Conservation (phyloP, 2,113 vertebrate species). For the Protobothrops mucrosquamatus region DNA sequence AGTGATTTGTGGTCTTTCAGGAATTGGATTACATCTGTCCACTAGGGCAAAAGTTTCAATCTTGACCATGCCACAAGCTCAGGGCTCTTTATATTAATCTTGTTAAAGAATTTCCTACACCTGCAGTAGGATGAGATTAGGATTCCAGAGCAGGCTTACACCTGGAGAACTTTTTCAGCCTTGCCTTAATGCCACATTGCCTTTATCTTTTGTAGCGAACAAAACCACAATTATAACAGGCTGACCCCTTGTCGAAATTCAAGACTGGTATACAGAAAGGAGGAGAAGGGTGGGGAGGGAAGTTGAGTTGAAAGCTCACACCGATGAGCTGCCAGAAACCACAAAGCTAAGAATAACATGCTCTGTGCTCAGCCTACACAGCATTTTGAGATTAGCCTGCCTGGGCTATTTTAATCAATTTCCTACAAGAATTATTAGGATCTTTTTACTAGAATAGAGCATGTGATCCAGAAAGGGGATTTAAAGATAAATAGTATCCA, state of each 20-base stretch:
- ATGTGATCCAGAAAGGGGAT: background rate
- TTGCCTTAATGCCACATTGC: conserved; percentile 30
- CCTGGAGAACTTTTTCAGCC: conserved; percentile 54
- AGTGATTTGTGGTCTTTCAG: background rate
- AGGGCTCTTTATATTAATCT: conserved; percentile 49
- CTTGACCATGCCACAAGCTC: conserved; percentile 32
- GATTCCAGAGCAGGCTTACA: conserved; percentile 53
- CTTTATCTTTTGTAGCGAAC: conserved; percentile 57
- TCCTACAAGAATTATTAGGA: conserved; percentile 41
- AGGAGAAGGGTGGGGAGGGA: background rate
- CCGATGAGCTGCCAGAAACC: conserved; percentile 27
- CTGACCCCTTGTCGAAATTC: conserved; percentile 48
- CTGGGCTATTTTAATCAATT: conserved; percentile 59
- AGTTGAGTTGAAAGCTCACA: conserved; percentile 21
- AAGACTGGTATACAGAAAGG: conserved; percentile 46
- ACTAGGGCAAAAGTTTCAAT: conserved; percentile 5
- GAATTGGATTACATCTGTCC: conserved; percentile 27
- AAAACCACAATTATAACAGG: conserved; percentile 56
- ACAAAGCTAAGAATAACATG: conserved; percentile 43
- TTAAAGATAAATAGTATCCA: conserved; percentile 16
- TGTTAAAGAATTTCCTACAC: conserved; percentile 39
- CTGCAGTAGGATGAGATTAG: conserved; percentile 51
- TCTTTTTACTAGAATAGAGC: conserved; percentile 15
- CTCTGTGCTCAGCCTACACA: conserved; percentile 40
- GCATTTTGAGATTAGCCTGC: conserved; percentile 54